A percentile compares a stretch with the other conserved stretches of the same genome.
These are phyloP conservation scores for Ciconia stormi DNA, from an alignment of 2,113 vertebrate species.

Conservation along the genomic window DNA sequence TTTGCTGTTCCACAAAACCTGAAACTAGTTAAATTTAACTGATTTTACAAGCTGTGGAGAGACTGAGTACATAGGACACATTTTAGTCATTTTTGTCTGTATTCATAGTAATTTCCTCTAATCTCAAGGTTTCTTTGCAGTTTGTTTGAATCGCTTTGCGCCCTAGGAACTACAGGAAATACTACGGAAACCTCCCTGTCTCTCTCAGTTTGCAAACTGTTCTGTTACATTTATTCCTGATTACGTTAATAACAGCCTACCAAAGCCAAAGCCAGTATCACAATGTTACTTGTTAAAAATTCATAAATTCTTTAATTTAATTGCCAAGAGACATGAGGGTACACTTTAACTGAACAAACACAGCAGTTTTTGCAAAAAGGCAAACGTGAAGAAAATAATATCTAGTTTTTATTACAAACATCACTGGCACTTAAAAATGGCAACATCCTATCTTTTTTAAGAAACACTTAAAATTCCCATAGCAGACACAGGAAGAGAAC, in stretches of 20 bases:
- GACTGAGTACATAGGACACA: not conserved
- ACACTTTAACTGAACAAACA: not conserved
- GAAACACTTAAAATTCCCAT: not conserved
- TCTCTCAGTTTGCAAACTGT: not conserved
- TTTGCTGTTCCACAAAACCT: slow-evolving; percentile 48
- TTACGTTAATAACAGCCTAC: not conserved
- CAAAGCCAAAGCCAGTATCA: slow-evolving; percentile 10
- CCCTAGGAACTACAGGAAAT: slow-evolving; percentile 41
- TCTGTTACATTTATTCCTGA: slow-evolving; percentile 20
- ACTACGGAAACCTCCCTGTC: slow-evolving; percentile 16
- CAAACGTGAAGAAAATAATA: not conserved
- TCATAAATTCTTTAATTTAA: not conserved
- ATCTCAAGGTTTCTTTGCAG: not conserved
- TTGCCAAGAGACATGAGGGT: not conserved
- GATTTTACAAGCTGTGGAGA: slow-evolving; percentile 62
- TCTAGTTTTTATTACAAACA: not conserved
- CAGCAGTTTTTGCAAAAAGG: not conserved
- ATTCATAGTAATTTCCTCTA: slow-evolving; percentile 34
- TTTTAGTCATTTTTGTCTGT: not conserved
- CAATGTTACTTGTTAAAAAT: not conserved
- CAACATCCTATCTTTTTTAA: not conserved
- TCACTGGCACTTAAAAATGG: not conserved
- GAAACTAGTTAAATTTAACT: slow-evolving; percentile 54
- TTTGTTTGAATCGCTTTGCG: slow-evolving; percentile 9
- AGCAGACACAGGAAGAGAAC: not conserved